A percentile compares a stretch with the other conserved stretches of the same genome.
These are phyloP conservation scores for Sardina pilchardus DNA, from an alignment of 2,113 vertebrate genomes.

Conservation along the genomic window DNA sequence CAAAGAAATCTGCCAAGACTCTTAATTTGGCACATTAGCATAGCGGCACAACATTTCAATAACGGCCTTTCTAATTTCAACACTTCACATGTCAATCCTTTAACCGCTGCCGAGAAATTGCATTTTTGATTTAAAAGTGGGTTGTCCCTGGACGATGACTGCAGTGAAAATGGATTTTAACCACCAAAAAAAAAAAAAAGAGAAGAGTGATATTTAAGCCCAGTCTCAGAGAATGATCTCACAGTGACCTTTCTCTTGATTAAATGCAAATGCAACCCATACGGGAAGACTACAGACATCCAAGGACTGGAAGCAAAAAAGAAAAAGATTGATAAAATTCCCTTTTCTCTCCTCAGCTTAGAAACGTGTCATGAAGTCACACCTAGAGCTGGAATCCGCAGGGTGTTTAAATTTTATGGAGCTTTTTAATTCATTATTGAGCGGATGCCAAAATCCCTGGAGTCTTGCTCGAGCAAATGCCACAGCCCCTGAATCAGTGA, in stretches of 20 bases:
- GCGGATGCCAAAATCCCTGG: background rate
- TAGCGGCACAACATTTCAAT: slow-evolving; percentile 30
- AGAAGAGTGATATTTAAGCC: slow-evolving; percentile 27
- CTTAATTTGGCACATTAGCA: slow-evolving; percentile 42
- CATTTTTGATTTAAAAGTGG: slow-evolving; percentile 23
- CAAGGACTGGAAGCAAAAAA: background rate
- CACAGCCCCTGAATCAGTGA: background rate
- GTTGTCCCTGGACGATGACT: slow-evolving; percentile 1
- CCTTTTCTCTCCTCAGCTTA: background rate
- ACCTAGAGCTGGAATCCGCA: background rate
- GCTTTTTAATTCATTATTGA: background rate
- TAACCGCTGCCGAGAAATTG: slow-evolving; percentile 5
- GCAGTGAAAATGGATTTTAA: slow-evolving; percentile 24
- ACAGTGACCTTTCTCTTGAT: slow-evolving; percentile 28
- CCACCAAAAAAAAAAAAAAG: background rate
- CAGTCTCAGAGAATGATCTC: slow-evolving; percentile 22
- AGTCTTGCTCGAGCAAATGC: background rate
- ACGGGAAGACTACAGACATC: background rate
- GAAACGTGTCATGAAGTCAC: slow-evolving; percentile 4
- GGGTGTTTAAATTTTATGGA: background rate
- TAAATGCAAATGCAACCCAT: slow-evolving; percentile 33
- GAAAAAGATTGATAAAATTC: background rate
- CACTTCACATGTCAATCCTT: slow-evolving; percentile 26
- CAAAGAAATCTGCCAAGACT: slow-evolving; percentile 8
- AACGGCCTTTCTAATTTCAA: slow-evolving; percentile 13